phyloP scores from a whole-genome alignment of 2,113 vertebrate genomes.

The Ovis canadensis region DNA sequence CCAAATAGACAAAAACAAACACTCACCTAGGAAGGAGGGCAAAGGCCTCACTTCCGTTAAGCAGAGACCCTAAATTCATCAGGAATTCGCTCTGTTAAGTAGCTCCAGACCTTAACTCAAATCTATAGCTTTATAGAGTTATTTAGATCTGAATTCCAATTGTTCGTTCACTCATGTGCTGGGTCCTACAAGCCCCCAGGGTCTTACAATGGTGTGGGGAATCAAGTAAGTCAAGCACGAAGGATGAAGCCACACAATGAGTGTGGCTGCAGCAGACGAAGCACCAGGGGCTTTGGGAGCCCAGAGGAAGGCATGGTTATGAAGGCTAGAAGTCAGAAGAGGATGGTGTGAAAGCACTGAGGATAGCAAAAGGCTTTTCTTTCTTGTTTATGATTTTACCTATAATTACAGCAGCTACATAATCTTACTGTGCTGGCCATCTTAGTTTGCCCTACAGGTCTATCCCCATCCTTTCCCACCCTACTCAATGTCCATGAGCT shows the following conservation, averaged over 20 bases:
- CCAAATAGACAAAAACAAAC: not conserved
- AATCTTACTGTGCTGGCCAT: not conserved
- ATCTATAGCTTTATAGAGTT: not conserved
- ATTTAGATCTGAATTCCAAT: not conserved
- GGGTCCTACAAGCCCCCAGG: not conserved
- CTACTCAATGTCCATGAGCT: not conserved
- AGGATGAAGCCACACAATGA: not conserved
- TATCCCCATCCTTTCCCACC: not conserved
- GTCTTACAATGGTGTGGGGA: not conserved
- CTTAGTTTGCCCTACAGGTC: not conserved
- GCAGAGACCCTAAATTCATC: not conserved
- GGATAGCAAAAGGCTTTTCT: not conserved
- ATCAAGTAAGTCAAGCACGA: not conserved
- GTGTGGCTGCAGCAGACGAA: accelerated
- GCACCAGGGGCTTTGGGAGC: not conserved
- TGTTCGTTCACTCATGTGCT: not conserved
- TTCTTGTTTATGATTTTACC: not conserved
- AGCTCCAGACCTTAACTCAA: not conserved
- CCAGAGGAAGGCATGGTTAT: not conserved
- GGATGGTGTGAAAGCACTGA: not conserved
- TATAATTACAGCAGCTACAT: not conserved
- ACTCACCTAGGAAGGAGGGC: not conserved
- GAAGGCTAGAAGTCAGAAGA: not conserved
- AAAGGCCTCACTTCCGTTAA: not conserved
- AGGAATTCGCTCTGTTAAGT: not conserved